These are phyloP conservation scores for Forbesichthys agassizii DNA, from an alignment of 2,113 vertebrate genomes.

Conservation along the genomic window DNA sequence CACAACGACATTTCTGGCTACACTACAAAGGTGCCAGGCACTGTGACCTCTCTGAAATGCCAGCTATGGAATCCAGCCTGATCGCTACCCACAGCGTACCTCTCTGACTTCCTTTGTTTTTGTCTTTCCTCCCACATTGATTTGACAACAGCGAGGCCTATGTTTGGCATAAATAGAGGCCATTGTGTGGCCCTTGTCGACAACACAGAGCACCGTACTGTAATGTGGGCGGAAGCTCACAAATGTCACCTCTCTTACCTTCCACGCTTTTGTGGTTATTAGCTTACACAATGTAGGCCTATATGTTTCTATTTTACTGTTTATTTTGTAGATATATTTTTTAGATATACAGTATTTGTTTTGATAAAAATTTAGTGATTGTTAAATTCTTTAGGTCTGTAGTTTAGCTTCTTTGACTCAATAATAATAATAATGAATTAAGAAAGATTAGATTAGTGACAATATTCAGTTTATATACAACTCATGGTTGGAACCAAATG, in stretches of 20 bases:
- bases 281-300: too few relatives aligned
- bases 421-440: too few relatives aligned
- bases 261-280: neutral
- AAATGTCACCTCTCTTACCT: neutral
- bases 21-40: neutral
- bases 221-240: neutral
- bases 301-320: too few relatives aligned
- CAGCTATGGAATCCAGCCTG: conserved; percentile 22
- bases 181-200: neutral
- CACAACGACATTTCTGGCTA: conserved; percentile 36
- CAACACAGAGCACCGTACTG: neutral
- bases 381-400: too few relatives aligned
- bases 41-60: neutral
- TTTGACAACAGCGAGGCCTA: neutral
- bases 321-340: too few relatives aligned
- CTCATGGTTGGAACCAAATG: neutral
- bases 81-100: neutral
- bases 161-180: neutral
- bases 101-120: neutral
- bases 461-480: too few relatives aligned
- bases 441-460: too few relatives aligned
- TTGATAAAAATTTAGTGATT: too few relatives aligned
- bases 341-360: too few relatives aligned
- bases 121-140: neutral
- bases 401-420: too few relatives aligned